Conservation (phyloP, 2,797 vertebrate genomes). For the Rhyacichthys aspro region DNA sequence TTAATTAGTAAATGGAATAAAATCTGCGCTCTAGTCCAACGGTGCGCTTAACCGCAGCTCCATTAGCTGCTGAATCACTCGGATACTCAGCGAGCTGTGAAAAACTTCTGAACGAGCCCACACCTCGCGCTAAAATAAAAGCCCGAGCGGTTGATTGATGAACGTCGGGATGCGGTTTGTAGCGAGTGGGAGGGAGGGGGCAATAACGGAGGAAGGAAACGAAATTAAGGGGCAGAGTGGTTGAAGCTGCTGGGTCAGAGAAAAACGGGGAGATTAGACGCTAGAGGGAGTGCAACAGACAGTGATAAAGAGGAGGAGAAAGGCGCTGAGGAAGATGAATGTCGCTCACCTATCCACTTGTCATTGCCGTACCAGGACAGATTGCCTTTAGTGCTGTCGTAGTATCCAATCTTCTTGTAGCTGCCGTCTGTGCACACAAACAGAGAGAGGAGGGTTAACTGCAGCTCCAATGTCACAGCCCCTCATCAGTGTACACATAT, state of each 20-base stretch:
- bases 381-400: slow-evolving; percentile 94
- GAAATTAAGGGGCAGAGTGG: slow-evolving; percentile 20
- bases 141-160: slow-evolving; percentile 58
- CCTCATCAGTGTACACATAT: slow-evolving; percentile 1
- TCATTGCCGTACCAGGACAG: slow-evolving; percentile 93
- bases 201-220: slow-evolving; percentile 14
- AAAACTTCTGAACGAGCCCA: slow-evolving; percentile 18
- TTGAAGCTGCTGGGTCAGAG: slow-evolving; percentile 14
- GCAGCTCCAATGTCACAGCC: neutral
- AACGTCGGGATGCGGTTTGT: slow-evolving; percentile 18
- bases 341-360: slow-evolving; percentile 89
- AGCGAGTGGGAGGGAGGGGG: slow-evolving; percentile 2
- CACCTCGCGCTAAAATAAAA: slow-evolving; percentile 53
- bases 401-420: slow-evolving; percentile 96
- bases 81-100: slow-evolving; percentile 23
- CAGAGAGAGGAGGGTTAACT: slow-evolving; percentile 17
- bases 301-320: slow-evolving; percentile 41
- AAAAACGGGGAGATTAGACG: slow-evolving; percentile 26
- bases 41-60: slow-evolving; percentile 26
- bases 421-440: slow-evolving; percentile 80
- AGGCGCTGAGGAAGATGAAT: slow-evolving; percentile 38
- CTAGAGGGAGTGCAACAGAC: slow-evolving; percentile 19
- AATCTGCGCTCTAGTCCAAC: slow-evolving; percentile 33
- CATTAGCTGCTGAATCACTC: slow-evolving; percentile 34
- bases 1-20: slow-evolving; percentile 62